Evolutionary conservation across 2,888 invertebrate species (phyloP).

Genomic region (Automeris io): DNA sequence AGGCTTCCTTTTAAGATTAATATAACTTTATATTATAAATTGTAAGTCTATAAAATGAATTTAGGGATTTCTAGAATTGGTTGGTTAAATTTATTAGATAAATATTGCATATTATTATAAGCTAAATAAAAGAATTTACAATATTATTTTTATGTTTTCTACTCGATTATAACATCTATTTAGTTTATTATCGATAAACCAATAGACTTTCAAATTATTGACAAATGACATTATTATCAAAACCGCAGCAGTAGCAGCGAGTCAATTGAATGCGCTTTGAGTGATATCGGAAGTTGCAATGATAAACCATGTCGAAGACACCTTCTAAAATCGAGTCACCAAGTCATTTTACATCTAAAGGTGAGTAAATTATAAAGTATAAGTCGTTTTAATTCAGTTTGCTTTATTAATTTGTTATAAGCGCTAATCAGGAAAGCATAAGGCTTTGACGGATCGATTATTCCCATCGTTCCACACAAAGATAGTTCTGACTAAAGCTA

Average conservation of each 20-base stretch:
- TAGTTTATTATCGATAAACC: neutral
- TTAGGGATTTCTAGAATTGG: no score
- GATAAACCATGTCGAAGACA: conserved; percentile 38
- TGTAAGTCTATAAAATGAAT: no score
- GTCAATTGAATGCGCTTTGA: neutral
- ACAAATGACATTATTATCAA: conserved; percentile 1
- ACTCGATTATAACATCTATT: no score
- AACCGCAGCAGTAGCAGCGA: neutral
- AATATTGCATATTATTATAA: no score
- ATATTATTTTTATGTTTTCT: no score
- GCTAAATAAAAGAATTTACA: no score
- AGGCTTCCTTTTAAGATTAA: no score
- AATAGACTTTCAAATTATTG: neutral
- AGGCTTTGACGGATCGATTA: conserved; percentile 1
- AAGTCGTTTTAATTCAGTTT: neutral
- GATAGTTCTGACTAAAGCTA: neutral
- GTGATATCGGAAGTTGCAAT: conserved; percentile 1
- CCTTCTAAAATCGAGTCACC: conserved; percentile 28
- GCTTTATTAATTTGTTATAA: neutral
- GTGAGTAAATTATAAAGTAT: conserved; percentile 20
- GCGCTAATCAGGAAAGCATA: neutral
- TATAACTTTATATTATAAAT: no score
- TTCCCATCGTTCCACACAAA: conserved; percentile 1
- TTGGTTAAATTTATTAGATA: no score
- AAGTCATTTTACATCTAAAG: conserved; percentile 38